phyloP scores from a whole-genome alignment of 2,888 invertebrate species.

The Tenthredo mesomela region DNA sequence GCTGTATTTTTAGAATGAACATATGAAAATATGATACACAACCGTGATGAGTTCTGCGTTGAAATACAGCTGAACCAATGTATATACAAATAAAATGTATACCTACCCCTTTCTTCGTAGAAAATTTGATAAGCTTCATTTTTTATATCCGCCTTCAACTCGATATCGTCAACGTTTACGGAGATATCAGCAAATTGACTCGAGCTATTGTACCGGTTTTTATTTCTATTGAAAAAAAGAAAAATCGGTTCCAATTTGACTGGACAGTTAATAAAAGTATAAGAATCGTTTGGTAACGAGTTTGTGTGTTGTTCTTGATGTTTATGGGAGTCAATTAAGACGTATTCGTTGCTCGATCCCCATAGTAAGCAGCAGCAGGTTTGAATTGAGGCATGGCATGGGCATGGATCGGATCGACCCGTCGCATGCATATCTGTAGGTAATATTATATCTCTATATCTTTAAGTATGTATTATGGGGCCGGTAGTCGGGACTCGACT shows the following conservation, averaged over 20 bases:
- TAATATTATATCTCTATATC: constrained; percentile 45
- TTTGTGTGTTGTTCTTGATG: neutral
- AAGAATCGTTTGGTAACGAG: constrained; percentile 19
- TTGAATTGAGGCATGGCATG: constrained; percentile 23
- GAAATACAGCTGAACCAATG: neutral
- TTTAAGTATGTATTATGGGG: constrained; percentile 45
- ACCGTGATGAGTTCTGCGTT: neutral
- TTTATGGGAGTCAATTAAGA: constrained; percentile 30
- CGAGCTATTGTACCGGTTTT: neutral
- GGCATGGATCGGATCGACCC: constrained; percentile 26
- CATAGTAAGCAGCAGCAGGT: neutral
- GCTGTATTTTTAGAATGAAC: neutral
- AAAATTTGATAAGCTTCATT: neutral
- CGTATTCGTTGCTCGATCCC: neutral
- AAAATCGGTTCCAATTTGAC: neutral
- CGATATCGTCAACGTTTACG: neutral
- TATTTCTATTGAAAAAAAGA: neutral
- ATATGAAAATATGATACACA: neutral
- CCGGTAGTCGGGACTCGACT: neutral
- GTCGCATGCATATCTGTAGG: constrained; percentile 31
- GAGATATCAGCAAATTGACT: neutral
- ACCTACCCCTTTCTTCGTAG: neutral
- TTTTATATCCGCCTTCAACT: neutral
- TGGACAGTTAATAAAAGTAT: neutral
- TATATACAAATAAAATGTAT: neutral